A percentile compares a stretch with the other conserved stretches of the same genome.
These are phyloP conservation scores for Accipiter cooperii DNA, from an alignment of 2,113 vertebrate species.

Conservation along the genomic window DNA sequence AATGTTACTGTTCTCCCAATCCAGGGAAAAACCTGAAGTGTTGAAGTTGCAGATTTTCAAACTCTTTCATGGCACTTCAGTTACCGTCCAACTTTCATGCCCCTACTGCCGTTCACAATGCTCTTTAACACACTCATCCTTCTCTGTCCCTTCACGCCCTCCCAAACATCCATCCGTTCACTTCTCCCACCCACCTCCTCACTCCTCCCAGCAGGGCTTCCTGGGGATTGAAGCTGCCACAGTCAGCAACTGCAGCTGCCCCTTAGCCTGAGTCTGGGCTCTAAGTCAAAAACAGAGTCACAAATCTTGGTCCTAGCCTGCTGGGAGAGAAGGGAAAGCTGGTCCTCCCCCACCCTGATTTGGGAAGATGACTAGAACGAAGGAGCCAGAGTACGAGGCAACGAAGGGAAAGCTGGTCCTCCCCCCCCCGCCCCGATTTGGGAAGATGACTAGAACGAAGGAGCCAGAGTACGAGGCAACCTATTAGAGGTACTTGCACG, in stretches of 20 bases:
- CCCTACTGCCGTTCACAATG: accelerated
- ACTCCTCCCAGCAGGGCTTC: not conserved
- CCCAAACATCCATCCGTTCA: not conserved
- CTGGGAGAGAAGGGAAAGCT: not conserved
- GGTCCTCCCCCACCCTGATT: accelerated
- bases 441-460: not conserved
- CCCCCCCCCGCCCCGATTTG: not conserved
- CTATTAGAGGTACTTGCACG: not conserved
- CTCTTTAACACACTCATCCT: not conserved
- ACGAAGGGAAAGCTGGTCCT: not conserved
- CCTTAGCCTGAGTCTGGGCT: not conserved
- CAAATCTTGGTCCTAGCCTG: not conserved
- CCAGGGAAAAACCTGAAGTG: not conserved
- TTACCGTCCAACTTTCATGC: not conserved
- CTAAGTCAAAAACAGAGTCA: not conserved
- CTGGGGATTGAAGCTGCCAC: not conserved
- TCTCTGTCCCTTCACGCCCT: not conserved
- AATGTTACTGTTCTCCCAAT: not conserved
- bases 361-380: not conserved
- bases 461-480: not conserved
- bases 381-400: not conserved
- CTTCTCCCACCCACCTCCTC: not conserved
- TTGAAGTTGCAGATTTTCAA: not conserved
- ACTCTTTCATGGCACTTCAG: not conserved
- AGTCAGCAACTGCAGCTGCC: accelerated